phyloP scores from a whole-genome alignment of 2,888 invertebrate species.

The Spialia ferax region DNA sequence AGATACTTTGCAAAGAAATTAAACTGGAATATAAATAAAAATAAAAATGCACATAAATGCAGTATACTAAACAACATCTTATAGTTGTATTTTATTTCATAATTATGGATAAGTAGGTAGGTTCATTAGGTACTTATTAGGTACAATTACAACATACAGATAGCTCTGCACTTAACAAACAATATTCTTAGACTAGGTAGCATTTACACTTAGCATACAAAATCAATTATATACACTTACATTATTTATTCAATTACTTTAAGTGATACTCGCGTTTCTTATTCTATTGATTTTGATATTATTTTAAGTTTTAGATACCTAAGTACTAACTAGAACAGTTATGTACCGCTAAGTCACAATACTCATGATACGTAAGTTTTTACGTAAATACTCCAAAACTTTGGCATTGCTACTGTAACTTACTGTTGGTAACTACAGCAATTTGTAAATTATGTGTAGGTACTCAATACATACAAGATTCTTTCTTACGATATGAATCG shows the following conservation, averaged over 20 bases:
- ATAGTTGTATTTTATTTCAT: too few relatives aligned
- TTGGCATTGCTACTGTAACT: constrained; percentile 20
- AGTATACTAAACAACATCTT: constrained; percentile 1
- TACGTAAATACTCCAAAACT: constrained; percentile 25
- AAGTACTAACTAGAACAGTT: constrained; percentile 6
- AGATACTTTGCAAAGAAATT: too few relatives aligned
- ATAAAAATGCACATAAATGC: neutral
- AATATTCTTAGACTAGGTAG: constrained; percentile 45
- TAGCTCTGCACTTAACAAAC: constrained; percentile 46
- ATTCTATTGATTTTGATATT: constrained; percentile 22
- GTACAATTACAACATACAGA: constrained; percentile 26
- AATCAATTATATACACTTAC: constrained; percentile 35
- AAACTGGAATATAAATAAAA: too few relatives aligned
- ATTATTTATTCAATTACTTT: constrained; percentile 12
- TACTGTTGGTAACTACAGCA: neutral
- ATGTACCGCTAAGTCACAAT: constrained; percentile 10
- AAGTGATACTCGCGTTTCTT: constrained; percentile 5
- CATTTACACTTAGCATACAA: constrained; percentile 55
- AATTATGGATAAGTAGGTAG: too few relatives aligned
- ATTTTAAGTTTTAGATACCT: neutral
- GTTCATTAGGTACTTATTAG: too few relatives aligned
- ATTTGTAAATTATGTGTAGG: neutral
- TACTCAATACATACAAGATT: neutral
- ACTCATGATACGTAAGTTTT: constrained; percentile 23
- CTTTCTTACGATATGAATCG: too few relatives aligned